Percentiles rank a stretch among this genome's conserved stretches.
Conservation (phyloP, 37 sponge, comb jelly and placozoan species). For the Halichondria panicea region DNA sequence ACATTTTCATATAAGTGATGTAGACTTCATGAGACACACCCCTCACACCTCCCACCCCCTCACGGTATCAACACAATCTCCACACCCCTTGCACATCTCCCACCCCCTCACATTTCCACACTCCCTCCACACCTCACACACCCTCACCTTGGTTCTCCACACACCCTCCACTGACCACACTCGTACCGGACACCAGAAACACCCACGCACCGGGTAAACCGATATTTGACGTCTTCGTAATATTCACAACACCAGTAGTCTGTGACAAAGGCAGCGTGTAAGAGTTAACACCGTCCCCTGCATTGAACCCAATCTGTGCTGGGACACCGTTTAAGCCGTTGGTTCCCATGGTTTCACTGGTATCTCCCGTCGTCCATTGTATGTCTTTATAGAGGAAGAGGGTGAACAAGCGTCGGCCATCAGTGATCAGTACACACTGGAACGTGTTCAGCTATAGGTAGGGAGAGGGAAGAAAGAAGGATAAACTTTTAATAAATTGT, state of each 20-base stretch:
- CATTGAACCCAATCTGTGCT: conserved; percentile 43
- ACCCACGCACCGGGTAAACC: conserved; percentile 47
- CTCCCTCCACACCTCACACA: too few relatives aligned
- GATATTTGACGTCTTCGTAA: conserved; percentile 25
- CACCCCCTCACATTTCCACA: background rate
- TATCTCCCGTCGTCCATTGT: conserved; percentile 44
- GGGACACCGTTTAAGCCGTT: conserved; percentile 18
- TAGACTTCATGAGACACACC: too few relatives aligned
- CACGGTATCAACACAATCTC: background rate
- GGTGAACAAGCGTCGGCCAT: conserved; percentile 21
- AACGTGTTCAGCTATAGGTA: conserved; percentile 41
- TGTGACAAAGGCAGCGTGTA: conserved; percentile 38
- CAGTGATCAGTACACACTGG: conserved; percentile 50
- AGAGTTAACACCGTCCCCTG: conserved; percentile 8
- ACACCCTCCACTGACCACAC: background rate
- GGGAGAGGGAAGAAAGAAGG: background rate
- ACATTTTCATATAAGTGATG: too few relatives aligned
- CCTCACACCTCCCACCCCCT: too few relatives aligned
- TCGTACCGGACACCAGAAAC: conserved; percentile 2
- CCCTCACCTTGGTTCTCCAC: too few relatives aligned
- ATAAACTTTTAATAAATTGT: too few relatives aligned
- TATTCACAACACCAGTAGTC: background rate
- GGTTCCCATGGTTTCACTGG: background rate
- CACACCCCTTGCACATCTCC: background rate
- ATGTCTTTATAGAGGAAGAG: conserved; percentile 61